These are phyloP conservation scores for Leucophenga maculata DNA, from an alignment of 2,888 invertebrate species.

Conservation along the genomic window DNA sequence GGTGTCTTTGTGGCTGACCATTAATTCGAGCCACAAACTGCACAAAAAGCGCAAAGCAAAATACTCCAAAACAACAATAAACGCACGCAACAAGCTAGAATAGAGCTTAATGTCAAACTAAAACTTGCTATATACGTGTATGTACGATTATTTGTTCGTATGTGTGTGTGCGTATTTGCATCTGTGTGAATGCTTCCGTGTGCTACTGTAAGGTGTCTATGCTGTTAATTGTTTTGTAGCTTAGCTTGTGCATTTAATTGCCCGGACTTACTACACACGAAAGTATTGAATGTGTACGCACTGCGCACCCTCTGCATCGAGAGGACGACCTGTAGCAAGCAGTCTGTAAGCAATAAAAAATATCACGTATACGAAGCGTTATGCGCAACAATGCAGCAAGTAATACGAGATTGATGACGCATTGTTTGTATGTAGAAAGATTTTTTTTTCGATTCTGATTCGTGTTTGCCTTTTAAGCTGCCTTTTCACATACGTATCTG, in stretches of 20 bases:
- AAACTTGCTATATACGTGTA: background rate
- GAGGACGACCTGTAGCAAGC: too few species aligned
- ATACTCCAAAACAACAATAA: background rate
- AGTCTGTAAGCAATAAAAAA: background rate
- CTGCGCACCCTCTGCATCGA: too few species aligned
- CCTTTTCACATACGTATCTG: too few species aligned
- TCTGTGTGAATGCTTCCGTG: background rate
- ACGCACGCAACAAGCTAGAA: background rate
- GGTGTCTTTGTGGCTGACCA: background rate
- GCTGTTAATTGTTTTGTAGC: slow-evolving; percentile 1
- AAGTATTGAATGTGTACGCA: background rate
- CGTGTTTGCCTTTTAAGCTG: too few species aligned
- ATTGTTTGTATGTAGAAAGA: too few species aligned
- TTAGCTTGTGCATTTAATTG: slow-evolving; percentile 1
- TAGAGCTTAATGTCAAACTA: background rate
- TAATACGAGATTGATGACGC: too few species aligned
- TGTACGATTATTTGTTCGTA: background rate
- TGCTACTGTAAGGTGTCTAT: background rate
- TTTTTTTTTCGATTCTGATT: too few species aligned
- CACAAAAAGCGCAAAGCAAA: background rate
- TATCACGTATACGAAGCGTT: background rate
- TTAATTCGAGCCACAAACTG: background rate
- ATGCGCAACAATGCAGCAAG: too few species aligned
- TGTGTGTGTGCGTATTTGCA: background rate
- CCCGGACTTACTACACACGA: background rate